A percentile compares a stretch with the other conserved stretches of the same genome.
Conservation (phyloP, 2,888 invertebrate genomes). For the Drosophila basisetae region DNA sequence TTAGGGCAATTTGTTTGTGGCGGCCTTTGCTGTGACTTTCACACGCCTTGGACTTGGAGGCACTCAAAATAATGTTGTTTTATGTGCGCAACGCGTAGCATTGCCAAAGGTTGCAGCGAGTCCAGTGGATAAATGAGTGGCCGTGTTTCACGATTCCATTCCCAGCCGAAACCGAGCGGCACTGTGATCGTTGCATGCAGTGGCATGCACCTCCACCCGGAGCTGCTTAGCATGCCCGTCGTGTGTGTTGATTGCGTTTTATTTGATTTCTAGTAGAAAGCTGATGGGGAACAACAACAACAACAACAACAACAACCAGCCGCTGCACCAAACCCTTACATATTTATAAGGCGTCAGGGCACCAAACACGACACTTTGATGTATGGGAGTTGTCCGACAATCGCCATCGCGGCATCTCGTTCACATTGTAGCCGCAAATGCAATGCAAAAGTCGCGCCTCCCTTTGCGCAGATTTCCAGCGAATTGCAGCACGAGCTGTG, state of each 20-base stretch:
- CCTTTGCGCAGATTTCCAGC: conserved; percentile 54
- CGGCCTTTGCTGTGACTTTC: conserved; percentile 44
- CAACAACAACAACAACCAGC: conserved; percentile 30
- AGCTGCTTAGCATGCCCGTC: conserved; percentile 65
- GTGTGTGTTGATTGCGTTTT: conserved; percentile 43
- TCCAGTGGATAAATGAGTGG: not conserved
- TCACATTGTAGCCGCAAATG: not conserved
- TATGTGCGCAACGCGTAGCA: conserved; percentile 42
- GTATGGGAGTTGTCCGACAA: conserved; percentile 61
- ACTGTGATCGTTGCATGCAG: conserved; percentile 8
- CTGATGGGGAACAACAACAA: conserved; percentile 12
- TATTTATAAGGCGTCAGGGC: conserved; percentile 70
- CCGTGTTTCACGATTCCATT: not conserved
- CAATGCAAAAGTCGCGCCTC: conserved; percentile 50
- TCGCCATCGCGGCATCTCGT: conserved; percentile 56
- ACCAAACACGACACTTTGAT: conserved; percentile 76
- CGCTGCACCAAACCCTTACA: conserved; percentile 39
- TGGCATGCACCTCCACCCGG: not conserved
- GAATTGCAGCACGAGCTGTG: conserved; percentile 64
- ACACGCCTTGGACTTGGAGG: conserved; percentile 47
- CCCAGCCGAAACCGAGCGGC: conserved; percentile 2
- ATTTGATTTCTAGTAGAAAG: conserved; percentile 62
- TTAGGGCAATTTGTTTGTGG: conserved; percentile 2
- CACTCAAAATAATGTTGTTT: conserved; percentile 17
- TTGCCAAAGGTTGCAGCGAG: conserved; percentile 39